Percentiles rank a stretch among this genome's conserved stretches.
Conservation (phyloP, 1,140 invertebrate species). For the Lutraria rhynchaena region DNA sequence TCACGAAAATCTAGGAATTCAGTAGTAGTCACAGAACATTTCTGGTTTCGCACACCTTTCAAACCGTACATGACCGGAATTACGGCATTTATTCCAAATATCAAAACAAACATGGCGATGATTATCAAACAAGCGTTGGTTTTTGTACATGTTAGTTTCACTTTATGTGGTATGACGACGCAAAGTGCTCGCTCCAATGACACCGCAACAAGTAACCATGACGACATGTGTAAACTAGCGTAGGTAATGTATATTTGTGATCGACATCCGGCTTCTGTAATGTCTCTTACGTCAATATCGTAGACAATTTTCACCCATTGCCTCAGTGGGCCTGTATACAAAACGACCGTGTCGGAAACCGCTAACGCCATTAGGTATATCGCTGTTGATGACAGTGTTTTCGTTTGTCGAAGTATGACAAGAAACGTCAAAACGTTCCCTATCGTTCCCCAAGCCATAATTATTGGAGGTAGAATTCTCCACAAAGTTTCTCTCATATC, state of each 20-base stretch:
- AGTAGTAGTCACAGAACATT: background rate
- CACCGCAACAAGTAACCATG: conserved; percentile 69
- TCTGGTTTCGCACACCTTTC: background rate
- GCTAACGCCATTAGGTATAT: conserved; percentile 63
- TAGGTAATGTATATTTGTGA: conserved; percentile 60
- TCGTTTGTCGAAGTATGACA: conserved; percentile 43
- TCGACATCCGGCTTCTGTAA: conserved; percentile 58
- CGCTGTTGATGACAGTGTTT: conserved; percentile 44
- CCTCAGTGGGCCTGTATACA: conserved; percentile 65
- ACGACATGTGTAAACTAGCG: conserved; percentile 57
- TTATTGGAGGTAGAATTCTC: conserved; percentile 52
- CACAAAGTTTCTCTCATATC: conserved; percentile 14
- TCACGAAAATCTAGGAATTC: conserved; percentile 5
- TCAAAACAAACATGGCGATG: conserved; percentile 3
- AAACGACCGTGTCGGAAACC: conserved; percentile 60
- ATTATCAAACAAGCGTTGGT: conserved; percentile 1
- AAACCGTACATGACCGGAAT: background rate
- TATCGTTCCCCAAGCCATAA: conserved; percentile 63
- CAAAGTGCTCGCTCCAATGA: conserved; percentile 66
- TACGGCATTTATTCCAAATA: conserved; percentile 4
- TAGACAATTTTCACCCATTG: conserved; percentile 60
- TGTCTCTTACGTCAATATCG: conserved; percentile 59
- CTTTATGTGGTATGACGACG: conserved; percentile 65
- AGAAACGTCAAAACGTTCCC: conserved; percentile 64
- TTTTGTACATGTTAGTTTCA: conserved; percentile 40